phyloP scores from a whole-genome alignment of 1,140 invertebrate species.

The Physella acuta region DNA sequence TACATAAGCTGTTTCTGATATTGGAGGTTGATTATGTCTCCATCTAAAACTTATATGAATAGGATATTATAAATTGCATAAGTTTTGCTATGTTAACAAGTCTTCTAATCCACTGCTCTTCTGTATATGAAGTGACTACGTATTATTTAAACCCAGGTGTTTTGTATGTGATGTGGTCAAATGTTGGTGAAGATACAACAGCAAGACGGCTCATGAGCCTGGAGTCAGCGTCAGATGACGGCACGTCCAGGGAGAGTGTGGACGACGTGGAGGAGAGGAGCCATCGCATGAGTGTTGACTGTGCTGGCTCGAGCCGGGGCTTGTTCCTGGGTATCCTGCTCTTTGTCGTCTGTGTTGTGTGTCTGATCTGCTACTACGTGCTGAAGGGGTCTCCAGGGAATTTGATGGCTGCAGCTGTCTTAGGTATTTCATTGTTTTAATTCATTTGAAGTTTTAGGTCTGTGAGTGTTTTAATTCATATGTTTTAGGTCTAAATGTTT shows the following conservation, averaged over 20 bases:
- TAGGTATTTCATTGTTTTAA: background rate
- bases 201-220: background rate
- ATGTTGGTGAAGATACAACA: constrained; percentile 33
- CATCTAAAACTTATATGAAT: no score
- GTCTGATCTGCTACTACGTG: constrained; percentile 90
- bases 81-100: no score
- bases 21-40: no score
- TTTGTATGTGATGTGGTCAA: constrained; percentile 86
- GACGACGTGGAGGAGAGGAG: constrained; percentile 17
- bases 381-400: constrained; percentile 23
- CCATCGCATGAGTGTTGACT: constrained; percentile 58
- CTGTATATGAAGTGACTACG: no score
- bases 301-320: constrained; percentile 82
- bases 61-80: no score
- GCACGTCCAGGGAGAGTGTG: constrained; percentile 11
- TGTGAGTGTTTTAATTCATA: no score
- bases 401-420: background rate
- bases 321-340: constrained; percentile 87
- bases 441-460: no score
- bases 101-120: no score
- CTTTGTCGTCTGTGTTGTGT: constrained; percentile 85
- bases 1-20: no score
- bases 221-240: background rate
- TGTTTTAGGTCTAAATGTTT: no score
- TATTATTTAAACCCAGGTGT: constrained; percentile 68